These are phyloP conservation scores for Tenebrio molitor DNA, from an alignment of 1,140 invertebrate species.

Conservation along the genomic window DNA sequence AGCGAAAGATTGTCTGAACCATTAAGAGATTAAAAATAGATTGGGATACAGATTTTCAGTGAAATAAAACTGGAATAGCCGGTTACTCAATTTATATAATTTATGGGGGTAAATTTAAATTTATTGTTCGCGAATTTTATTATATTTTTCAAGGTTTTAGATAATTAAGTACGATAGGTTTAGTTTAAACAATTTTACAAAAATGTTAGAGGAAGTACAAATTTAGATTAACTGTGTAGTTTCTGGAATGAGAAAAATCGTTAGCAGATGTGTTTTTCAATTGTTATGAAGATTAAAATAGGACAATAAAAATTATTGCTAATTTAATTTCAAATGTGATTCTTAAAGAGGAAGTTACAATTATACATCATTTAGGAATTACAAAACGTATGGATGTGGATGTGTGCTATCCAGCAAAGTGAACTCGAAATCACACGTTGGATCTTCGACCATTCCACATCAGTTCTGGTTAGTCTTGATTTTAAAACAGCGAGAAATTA, in stretches of 20 bases:
- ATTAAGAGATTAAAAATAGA: conserved; percentile 41
- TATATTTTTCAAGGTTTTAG: not conserved
- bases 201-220: no score
- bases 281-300: conserved; percentile 2
- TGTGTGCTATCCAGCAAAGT: not conserved
- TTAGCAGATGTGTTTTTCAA: not conserved
- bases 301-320: conserved; percentile 9
- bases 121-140: conserved; percentile 6
- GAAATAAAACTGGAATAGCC: conserved; percentile 29
- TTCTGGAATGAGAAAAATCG: not conserved
- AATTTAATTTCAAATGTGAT: conserved; percentile 24
- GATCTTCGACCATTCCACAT: no score
- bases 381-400: not conserved
- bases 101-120: not conserved
- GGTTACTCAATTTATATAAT: conserved; percentile 33
- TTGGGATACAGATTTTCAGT: conserved; percentile 32
- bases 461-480: no score
- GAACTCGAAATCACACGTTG: no score
- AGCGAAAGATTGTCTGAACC: conserved; percentile 27
- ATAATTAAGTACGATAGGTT: not conserved
- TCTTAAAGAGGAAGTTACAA: conserved; percentile 33
- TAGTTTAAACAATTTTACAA: not conserved
- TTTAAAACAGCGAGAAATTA: no score
- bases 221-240: not conserved
- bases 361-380: conserved; percentile 31